Evolutionary conservation across 2,888 invertebrate genomes (phyloP), one percentile per base, ranked within the genome.

Genomic region (Seladonia tumulorum): DNA sequence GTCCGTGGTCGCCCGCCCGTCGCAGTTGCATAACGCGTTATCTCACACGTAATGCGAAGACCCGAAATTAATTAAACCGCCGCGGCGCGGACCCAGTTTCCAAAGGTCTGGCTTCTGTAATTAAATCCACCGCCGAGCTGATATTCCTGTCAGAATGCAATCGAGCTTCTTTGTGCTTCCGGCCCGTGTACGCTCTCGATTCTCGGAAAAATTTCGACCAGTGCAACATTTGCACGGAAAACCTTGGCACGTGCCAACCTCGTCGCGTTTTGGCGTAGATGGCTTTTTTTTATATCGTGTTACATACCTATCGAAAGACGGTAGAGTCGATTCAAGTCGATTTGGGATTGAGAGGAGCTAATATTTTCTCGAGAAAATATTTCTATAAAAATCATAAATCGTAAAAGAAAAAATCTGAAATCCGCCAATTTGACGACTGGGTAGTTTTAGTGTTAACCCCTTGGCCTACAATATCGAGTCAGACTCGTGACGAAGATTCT

Each of bases 31-130:
- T 35, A 60, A 73, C 29, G n/a, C 60, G 22, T 29, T 68, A 39
- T 68, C 39, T 47, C 16, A 25, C 25, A 60, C 60, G 35, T n/a
- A 42, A 73, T 29, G n/a, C n/a, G 60, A 35, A 16, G 60, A 47
- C n/a, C 29, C 22, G n/a, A 35, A 47, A 60, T 79, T 73, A 79
- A 79, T 79, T 73, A 73, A 60, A 79, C 22, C 35, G 16, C n/a
- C 16, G 60, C 16, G 60, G 60, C 25, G 60, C 25, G 22, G 18
- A n/a, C 14, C 14, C 45, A 35, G 18, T 25, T 70, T 47, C 47
- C 5, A 29, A 60, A 22, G 35, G 42, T 60, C 60, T 16, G n/a
- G 16, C 22, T 35, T 60, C 60, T 18, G 42, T 75, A 60, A 42
- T 75, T 60, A 57, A 16, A 72, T 78, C 22, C 57, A 22, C 16